Evolutionary conservation across 2,888 invertebrate species (phyloP).

Genomic region (Horisme vitalbata): DNA sequence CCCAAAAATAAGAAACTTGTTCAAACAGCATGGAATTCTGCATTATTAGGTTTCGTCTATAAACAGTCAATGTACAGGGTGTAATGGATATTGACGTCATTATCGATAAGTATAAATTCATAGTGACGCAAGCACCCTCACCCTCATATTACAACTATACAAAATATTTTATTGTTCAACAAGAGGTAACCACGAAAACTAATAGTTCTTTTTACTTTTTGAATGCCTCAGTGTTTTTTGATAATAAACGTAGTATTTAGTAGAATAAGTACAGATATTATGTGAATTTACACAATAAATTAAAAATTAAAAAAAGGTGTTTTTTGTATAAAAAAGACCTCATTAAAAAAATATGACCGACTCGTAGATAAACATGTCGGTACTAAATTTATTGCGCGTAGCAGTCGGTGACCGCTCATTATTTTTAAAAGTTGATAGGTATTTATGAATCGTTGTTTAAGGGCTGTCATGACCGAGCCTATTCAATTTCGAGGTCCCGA

Average conservation of each 20-base stretch:
- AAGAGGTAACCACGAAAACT: constrained; percentile 57
- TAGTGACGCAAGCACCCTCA: constrained; percentile 63
- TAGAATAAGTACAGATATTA: too few species aligned
- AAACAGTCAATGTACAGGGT: constrained; percentile 37
- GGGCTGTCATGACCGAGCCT: constrained; percentile 7
- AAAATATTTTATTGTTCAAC: constrained; percentile 56
- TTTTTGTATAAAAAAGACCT: too few species aligned
- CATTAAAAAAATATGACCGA: constrained; percentile 14
- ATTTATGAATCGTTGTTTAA: constrained; percentile 12
- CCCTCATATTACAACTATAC: constrained; percentile 62
- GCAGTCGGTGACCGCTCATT: too few species aligned
- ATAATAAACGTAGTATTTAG: too few species aligned
- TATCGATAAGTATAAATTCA: constrained; percentile 72
- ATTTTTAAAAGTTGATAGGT: constrained; percentile 12
- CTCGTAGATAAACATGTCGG: constrained; percentile 3
- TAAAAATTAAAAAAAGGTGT: too few species aligned
- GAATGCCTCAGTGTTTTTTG: constrained; percentile 15
- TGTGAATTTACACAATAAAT: too few species aligned
- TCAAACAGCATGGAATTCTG: neutral
- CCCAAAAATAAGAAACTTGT: neutral
- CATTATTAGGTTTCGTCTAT: constrained; percentile 27
- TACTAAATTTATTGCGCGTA: constrained; percentile 13
- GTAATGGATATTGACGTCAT: constrained; percentile 58
- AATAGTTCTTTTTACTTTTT: constrained; percentile 26
- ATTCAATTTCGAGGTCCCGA: constrained; percentile 13